Evolutionary conservation across 2,113 vertebrate genomes (phyloP).

Genomic region (Platanista minor): DNA sequence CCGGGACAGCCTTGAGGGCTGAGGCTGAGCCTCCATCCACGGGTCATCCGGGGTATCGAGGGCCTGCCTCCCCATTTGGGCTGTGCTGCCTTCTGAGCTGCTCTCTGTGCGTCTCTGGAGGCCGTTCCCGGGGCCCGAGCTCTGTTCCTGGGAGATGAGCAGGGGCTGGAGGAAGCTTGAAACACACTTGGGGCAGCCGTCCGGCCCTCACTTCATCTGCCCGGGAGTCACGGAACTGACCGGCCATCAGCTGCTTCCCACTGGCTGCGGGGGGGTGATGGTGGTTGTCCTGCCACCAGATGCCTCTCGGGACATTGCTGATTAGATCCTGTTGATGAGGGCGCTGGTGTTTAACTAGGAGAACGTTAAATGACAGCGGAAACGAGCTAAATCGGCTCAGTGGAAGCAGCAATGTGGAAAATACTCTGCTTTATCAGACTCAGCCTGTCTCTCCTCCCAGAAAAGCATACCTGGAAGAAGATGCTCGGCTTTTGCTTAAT

Average conservation of each 20-base stretch:
- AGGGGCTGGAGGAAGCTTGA: not conserved
- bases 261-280: accelerated
- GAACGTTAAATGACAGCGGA: not conserved
- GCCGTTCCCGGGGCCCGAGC: not conserved
- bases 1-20: not conserved
- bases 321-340: not conserved
- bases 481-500: not conserved
- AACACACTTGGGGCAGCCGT: not conserved
- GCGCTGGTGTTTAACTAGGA: not conserved
- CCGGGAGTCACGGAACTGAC: not conserved
- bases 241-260: not conserved
- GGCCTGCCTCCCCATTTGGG: not conserved
- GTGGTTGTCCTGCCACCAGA: not conserved
- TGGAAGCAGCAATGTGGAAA: not conserved
- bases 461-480: slow-evolving; percentile 6
- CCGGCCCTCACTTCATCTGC: not conserved
- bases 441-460: slow-evolving; percentile 55
- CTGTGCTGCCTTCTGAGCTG: not conserved
- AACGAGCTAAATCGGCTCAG: not conserved
- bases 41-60: not conserved
- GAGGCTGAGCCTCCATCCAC: not conserved
- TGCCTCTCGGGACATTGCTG: not conserved
- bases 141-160: not conserved
- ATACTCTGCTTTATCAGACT: not conserved
- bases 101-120: not conserved